A percentile compares a stretch with the other conserved stretches of the same genome.
Evolutionary conservation across 2,113 vertebrate genomes (phyloP).

Genomic region (Sclerurus mexicanus): DNA sequence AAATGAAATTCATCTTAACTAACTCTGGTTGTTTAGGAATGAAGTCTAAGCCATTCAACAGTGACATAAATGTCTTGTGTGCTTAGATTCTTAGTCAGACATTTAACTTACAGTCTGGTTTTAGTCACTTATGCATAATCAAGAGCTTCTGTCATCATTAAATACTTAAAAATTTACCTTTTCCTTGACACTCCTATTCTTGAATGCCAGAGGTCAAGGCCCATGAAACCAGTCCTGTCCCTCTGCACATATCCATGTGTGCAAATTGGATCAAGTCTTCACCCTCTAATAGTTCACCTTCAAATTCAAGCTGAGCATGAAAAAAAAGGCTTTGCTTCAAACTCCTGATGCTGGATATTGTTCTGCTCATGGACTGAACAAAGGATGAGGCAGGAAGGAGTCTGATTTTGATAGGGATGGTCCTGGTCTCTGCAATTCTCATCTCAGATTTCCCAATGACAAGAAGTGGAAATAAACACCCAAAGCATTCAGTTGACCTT

Average conservation of each 20-base stretch:
- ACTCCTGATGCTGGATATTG: background rate
- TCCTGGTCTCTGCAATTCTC: background rate
- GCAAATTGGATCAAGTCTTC: constrained; percentile 2
- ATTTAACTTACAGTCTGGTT: constrained; percentile 7
- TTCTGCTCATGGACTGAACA: background rate
- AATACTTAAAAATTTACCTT: background rate
- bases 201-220: constrained; percentile 15
- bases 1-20: background rate
- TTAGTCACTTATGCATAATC: constrained; percentile 6
- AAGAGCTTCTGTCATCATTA: background rate
- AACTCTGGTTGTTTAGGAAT: background rate
- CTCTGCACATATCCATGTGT: background rate
- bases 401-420: background rate
- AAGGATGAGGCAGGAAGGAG: background rate
- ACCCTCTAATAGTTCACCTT: background rate
- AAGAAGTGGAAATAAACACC: background rate
- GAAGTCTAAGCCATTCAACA: background rate
- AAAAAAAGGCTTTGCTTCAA: background rate
- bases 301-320: background rate
- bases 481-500: background rate
- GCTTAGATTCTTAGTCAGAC: constrained; percentile 2
- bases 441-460: background rate
- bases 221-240: background rate
- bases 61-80: background rate
- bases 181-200: background rate